Percentiles rank a stretch among this genome's conserved stretches.
Conservation (phyloP, 1,140 invertebrate species). For the Stratiolaelaps scimitus region DNA sequence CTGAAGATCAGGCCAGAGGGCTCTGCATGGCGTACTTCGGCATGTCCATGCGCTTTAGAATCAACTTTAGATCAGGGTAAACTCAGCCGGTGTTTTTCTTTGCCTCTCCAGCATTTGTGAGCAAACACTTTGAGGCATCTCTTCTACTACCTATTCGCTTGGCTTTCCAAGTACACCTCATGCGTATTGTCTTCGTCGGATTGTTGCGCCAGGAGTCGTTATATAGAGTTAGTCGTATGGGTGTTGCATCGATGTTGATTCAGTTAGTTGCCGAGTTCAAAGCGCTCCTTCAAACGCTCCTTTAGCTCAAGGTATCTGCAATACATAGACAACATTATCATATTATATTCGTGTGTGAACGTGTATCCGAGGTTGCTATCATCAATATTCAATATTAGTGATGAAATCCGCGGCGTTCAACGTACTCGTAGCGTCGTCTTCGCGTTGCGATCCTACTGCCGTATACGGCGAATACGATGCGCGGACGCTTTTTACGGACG, state of each 20-base stretch:
- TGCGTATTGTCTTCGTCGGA: neutral
- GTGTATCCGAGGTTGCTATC: too few relatives aligned
- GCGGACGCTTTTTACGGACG: too few relatives aligned
- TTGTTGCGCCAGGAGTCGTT: neutral
- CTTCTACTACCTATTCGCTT: neutral
- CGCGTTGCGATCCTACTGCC: too few relatives aligned
- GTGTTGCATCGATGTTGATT: neutral
- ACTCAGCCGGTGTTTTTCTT: neutral
- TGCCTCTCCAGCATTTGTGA: neutral
- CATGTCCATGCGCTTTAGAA: too few relatives aligned
- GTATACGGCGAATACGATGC: too few relatives aligned
- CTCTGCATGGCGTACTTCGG: too few relatives aligned
- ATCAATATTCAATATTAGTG: too few relatives aligned
- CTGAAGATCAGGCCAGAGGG: too few relatives aligned
- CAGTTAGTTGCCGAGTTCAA: slow-evolving; percentile 3
- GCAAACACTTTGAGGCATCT: neutral
- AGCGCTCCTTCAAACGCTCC: slow-evolving; percentile 6
- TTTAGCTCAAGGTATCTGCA: slow-evolving; percentile 22
- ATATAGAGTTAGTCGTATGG: neutral
- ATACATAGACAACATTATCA: neutral
- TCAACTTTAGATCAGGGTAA: too few relatives aligned
- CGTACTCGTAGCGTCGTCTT: too few relatives aligned
- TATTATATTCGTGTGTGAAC: too few relatives aligned
- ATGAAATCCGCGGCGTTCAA: too few relatives aligned
- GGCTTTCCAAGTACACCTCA: neutral